Conservation (phyloP, 2,113 vertebrate species). For the Tachuris rubrigastra region DNA sequence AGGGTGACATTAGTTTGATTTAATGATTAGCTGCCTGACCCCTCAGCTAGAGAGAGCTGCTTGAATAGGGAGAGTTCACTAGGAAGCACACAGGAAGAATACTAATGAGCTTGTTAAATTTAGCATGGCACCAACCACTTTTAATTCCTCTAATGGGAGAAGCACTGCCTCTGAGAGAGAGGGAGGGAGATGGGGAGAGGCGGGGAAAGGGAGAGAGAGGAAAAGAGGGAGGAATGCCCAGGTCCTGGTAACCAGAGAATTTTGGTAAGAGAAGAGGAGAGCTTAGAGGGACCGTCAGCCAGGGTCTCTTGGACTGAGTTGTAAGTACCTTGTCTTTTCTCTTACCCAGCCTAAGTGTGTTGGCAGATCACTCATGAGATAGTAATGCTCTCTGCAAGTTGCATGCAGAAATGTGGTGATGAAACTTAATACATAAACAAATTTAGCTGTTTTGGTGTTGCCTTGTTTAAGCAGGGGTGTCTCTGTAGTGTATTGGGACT, state of each 20-base stretch:
- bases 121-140: conserved; percentile 85
- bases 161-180: conserved; percentile 68
- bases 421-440: neutral
- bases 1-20: conserved; percentile 92
- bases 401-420: neutral
- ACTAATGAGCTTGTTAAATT: conserved; percentile 90
- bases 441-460: neutral
- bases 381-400: neutral
- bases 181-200: neutral
- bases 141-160: conserved; percentile 83
- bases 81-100: conserved; percentile 80
- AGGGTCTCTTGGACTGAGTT: conserved; percentile 66
- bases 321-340: conserved; percentile 71
- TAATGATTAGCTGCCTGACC: conserved; percentile 95
- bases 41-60: conserved; percentile 80
- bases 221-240: conserved; percentile 42
- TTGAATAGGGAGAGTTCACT: conserved; percentile 85
- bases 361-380: neutral
- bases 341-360: neutral
- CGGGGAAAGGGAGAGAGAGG: neutral
- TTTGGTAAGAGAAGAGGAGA: conserved; percentile 55
- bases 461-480: neutral
- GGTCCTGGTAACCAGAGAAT: conserved; percentile 38
- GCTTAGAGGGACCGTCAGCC: conserved; percentile 51
- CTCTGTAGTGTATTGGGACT: neutral